Evolutionary conservation across 2,113 vertebrate species (phyloP).

Genomic region (Diphyllodes magnificus): DNA sequence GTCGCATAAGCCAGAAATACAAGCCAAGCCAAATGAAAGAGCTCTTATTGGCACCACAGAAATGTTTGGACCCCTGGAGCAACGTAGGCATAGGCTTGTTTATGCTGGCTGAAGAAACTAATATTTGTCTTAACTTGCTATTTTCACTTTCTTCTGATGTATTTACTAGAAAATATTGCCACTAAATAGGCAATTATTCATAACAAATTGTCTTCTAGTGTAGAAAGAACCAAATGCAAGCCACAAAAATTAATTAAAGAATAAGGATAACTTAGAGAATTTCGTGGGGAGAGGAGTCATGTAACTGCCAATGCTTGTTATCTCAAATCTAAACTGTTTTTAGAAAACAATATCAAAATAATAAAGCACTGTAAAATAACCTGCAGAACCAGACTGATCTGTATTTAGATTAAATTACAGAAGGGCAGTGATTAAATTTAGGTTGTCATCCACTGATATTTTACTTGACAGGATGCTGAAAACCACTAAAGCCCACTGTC

Average conservation of each 20-base stretch:
- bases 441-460: not conserved
- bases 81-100: not conserved
- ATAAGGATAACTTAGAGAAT: not conserved
- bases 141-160: not conserved
- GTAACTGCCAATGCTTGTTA: not conserved
- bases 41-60: not conserved
- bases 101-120: not conserved
- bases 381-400: not conserved
- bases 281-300: not conserved
- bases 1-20: not conserved
- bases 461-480: constrained; percentile 25
- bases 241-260: not conserved
- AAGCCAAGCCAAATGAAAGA: constrained; percentile 16
- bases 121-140: not conserved
- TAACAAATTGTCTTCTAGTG: not conserved
- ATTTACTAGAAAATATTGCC: not conserved
- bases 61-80: not conserved
- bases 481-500: not conserved
- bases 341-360: constrained; percentile 21
- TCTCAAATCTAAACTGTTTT: not conserved
- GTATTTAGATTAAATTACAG: constrained; percentile 41
- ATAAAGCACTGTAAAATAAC: constrained; percentile 19
- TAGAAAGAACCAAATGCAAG: not conserved
- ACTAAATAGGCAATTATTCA: constrained; percentile 11
- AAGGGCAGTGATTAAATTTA: constrained; percentile 35